Base-by-base conservation (phyloP, 2,113 vertebrate species). In the Actenoides lindsayi region DNA sequence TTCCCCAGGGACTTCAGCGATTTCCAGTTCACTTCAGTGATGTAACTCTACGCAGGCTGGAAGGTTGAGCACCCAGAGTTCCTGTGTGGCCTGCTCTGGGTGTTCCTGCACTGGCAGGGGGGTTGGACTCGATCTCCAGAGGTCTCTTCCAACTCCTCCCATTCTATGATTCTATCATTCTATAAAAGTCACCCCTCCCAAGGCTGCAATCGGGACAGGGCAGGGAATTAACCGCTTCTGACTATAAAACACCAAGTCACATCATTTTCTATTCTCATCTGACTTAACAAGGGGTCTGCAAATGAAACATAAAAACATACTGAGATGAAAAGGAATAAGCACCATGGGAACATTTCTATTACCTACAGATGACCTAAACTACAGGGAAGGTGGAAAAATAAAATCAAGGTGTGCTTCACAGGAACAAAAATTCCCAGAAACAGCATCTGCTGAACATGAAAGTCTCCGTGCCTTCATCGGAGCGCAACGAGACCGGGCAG, bases 391-490 rank as follows among this genome's bases (percentile, higher is more conserved):
- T 56, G 51, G 44, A 30, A 35, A 51, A 50, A 33, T 16, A 46
- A 82, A 57, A 65, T 16, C 27, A 76, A 33, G 10, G 60, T 10
- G 44, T 4, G 30, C 10, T 53, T 80, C 59, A 65, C 1, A 4
- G 50, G 67, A 85, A 57, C 0, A 12, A 10, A 68, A 81, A 24
- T 27, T 92, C 65, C 69, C 74, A 89, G 74, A 44, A 91, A 69
- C 0, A 1, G 10, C 5, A 14, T 41, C 70, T 87, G 69, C 35
- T 71, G 19, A 83, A 23, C 9, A 7, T 0, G 0, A 37, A 42
- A 25, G 62, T 48, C 64, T 50, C 82, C 69, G 53, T 31, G 44
- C 48, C 3, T 18, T 44, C 15, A 15, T 3, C 2, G 1, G n/a
- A 71, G 56, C 33, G 6, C 39, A 5, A 20, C 0, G 1, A 86